These are phyloP conservation scores for Mamestra configurata DNA, from an alignment of 1,140 invertebrate species.

Conservation along the genomic window DNA sequence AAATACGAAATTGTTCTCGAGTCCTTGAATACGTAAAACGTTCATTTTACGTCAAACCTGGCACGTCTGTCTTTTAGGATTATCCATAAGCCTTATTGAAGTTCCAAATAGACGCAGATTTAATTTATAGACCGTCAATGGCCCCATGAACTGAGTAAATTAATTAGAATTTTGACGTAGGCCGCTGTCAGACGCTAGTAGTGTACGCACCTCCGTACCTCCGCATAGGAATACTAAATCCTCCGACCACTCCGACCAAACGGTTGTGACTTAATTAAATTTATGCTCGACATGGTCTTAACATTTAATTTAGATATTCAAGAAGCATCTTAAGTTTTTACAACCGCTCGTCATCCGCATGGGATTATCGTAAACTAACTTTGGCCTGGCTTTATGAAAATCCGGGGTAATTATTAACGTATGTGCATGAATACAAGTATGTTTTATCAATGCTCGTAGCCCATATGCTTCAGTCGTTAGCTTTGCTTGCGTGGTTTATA, in stretches of 20 bases:
- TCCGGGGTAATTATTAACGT: not conserved
- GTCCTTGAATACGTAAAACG: not conserved
- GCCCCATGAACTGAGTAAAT: conserved; percentile 45
- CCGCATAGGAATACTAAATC: conserved; percentile 42
- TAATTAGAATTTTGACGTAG: conserved; percentile 49
- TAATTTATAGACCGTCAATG: conserved; percentile 47
- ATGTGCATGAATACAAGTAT: not conserved
- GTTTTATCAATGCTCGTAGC: not conserved
- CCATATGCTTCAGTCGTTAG: not conserved
- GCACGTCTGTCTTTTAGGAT: conserved; percentile 17
- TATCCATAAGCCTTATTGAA: conserved; percentile 38
- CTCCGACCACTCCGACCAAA: conserved; percentile 1
- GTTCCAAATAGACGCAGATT: conserved; percentile 38
- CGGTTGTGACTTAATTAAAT: conserved; percentile 45
- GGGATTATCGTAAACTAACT: conserved; percentile 20
- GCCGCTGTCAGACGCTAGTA: conserved; percentile 35
- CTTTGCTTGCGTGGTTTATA: not conserved
- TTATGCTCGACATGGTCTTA: conserved; percentile 38
- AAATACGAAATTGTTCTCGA: conserved; percentile 15
- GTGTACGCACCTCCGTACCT: conserved; percentile 8
- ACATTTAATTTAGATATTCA: conserved; percentile 45
- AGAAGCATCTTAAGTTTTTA: conserved; percentile 27
- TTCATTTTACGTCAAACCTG: conserved; percentile 6
- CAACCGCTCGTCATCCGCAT: not conserved
- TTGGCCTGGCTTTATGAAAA: not conserved